Percentiles rank a stretch among this genome's conserved stretches.
phyloP scores from a whole-genome alignment of 2,113 vertebrate genomes.

The Marcusenius ussheri region DNA sequence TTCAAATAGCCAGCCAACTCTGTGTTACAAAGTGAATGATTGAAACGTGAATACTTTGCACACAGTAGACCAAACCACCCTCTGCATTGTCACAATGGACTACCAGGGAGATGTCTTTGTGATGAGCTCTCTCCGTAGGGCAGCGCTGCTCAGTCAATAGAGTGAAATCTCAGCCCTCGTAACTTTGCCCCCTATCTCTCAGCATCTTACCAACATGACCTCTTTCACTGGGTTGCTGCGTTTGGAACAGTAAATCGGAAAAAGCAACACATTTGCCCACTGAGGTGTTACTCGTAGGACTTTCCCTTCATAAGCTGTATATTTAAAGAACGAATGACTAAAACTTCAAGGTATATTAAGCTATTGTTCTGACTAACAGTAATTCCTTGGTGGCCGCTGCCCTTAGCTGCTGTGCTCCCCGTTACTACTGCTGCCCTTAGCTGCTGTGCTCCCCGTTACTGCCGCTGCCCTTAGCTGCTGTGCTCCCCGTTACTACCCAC shows the following conservation, averaged over 20 bases:
- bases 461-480: background rate
- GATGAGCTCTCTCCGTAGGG: background rate
- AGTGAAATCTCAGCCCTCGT: background rate
- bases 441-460: background rate
- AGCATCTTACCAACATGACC: slow-evolving; percentile 35
- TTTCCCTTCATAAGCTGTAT: background rate
- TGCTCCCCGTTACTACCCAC: background rate
- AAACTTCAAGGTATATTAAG: background rate
- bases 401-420: background rate
- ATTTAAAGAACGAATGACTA: background rate
- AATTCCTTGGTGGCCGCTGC: background rate
- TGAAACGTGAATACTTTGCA: background rate
- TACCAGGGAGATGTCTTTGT: background rate
- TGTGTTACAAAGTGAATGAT: background rate
- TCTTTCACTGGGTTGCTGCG: slow-evolving; percentile 38
- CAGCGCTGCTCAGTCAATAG: background rate
- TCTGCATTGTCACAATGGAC: background rate
- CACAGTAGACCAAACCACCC: background rate
- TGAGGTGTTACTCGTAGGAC: slow-evolving; percentile 18
- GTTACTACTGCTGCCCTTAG: too few species aligned
- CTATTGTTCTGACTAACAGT: background rate
- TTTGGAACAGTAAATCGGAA: slow-evolving; percentile 34
- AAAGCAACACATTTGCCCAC: slow-evolving; percentile 28
- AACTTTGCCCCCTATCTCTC: background rate
- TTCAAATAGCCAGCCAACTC: background rate